Percentiles rank a stretch among this genome's conserved stretches.
phyloP scores from a whole-genome alignment of 2,888 invertebrate genomes.

The Endotricha flammealis region DNA sequence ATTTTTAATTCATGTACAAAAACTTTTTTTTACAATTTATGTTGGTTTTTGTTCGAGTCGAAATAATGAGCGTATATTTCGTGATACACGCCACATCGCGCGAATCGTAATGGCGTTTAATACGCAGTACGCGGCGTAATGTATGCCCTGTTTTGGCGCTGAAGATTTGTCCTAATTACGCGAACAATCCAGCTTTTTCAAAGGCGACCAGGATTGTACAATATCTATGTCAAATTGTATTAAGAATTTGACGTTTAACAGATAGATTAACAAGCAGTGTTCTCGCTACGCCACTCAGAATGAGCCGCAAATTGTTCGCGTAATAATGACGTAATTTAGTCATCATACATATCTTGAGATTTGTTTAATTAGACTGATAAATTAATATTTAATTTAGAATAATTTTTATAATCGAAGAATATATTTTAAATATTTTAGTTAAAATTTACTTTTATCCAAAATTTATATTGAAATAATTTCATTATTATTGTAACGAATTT shows the following conservation, averaged over 20 bases:
- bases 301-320: background rate
- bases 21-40: too few relatives aligned
- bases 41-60: too few relatives aligned
- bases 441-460: background rate
- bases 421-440: background rate
- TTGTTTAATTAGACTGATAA: conserved; percentile 8
- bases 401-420: background rate
- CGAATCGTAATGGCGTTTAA: too few relatives aligned
- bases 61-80: too few relatives aligned
- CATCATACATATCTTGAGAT: conserved; percentile 6
- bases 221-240: background rate
- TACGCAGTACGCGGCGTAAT: too few relatives aligned
- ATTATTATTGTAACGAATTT: background rate
- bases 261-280: background rate
- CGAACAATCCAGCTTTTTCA: too few relatives aligned
- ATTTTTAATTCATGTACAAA: too few relatives aligned
- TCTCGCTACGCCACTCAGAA: background rate
- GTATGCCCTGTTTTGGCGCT: too few relatives aligned
- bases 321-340: background rate
- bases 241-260: too few relatives aligned
- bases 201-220: too few relatives aligned
- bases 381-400: conserved; percentile 1
- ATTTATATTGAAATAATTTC: background rate
- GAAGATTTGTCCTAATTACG: too few relatives aligned
- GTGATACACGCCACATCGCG: too few relatives aligned